Conservation (phyloP, 2,888 invertebrate species). For the Tuberolachnus salignus region DNA sequence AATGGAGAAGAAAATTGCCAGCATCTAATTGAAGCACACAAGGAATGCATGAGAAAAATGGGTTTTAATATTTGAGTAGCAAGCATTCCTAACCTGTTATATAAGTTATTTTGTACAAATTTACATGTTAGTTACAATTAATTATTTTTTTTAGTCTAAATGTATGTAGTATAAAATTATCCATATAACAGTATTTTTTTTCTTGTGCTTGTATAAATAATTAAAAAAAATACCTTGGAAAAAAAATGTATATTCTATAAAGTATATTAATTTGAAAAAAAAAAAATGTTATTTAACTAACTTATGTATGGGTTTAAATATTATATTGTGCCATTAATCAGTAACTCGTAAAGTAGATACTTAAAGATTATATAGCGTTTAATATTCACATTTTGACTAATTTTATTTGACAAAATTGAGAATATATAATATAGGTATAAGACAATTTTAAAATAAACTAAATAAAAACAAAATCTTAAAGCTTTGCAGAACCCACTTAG, state of each 20-base stretch:
- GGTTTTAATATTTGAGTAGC: constrained; percentile 88
- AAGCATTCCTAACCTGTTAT: constrained; percentile 12
- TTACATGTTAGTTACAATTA: constrained; percentile 43
- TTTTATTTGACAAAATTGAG: constrained; percentile 30
- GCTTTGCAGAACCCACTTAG: constrained; percentile 5
- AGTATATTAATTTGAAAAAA: background rate
- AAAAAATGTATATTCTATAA: constrained; percentile 26
- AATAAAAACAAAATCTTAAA: constrained; percentile 36
- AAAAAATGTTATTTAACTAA: constrained; percentile 27
- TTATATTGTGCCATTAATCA: constrained; percentile 2
- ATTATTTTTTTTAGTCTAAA: constrained; percentile 31
- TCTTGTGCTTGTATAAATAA: background rate
- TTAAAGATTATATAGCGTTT: constrained; percentile 12
- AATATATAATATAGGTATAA: background rate
- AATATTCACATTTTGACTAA: constrained; percentile 2
- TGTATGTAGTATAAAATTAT: constrained; percentile 34
- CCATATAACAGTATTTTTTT: constrained; percentile 12
- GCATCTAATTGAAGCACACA: constrained; percentile 91
- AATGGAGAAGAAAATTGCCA: constrained; percentile 91
- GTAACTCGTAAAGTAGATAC: constrained; percentile 11
- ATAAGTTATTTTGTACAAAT: constrained; percentile 38
- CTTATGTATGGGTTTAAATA: too few species aligned
- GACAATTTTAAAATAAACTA: constrained; percentile 32
- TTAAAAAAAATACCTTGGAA: constrained; percentile 5
- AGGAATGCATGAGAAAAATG: constrained; percentile 92